Percentiles rank a stretch among this genome's conserved stretches.
phyloP scores from a whole-genome alignment of 1,140 invertebrate species.

The Gonioctena quinquepunctata region DNA sequence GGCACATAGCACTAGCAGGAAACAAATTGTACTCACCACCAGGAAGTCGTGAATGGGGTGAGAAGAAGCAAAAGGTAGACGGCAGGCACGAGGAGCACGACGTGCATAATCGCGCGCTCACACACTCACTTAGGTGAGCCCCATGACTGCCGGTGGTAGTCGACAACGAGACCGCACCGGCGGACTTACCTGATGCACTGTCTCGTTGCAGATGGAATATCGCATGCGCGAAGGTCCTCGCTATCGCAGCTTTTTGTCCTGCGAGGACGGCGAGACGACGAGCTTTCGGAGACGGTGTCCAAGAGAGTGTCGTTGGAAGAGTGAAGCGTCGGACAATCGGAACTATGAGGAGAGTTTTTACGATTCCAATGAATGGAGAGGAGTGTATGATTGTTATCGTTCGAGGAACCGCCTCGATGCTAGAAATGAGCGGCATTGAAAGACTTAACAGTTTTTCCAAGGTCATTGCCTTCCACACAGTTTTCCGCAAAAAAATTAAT shows the following conservation, averaged over 20 bases:
- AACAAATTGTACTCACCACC: slow-evolving; percentile 45
- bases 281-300: background rate
- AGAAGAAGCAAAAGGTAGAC: slow-evolving; percentile 49
- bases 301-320: background rate
- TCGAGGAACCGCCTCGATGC: too few species aligned
- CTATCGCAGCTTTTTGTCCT: background rate
- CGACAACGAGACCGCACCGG: slow-evolving; percentile 9
- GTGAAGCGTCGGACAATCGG: background rate
- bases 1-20: too few species aligned
- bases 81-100: slow-evolving; percentile 43
- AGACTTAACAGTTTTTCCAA: too few species aligned
- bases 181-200: slow-evolving; percentile 4
- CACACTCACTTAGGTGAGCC: slow-evolving; percentile 48
- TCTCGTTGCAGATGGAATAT: background rate
- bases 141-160: slow-evolving; percentile 41
- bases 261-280: background rate
- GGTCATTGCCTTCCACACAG: too few species aligned
- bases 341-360: too few species aligned
- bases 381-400: too few species aligned
- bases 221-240: slow-evolving; percentile 13
- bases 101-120: slow-evolving; percentile 51
- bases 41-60: slow-evolving; percentile 50
- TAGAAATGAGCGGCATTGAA: too few species aligned
- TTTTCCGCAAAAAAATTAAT: too few species aligned
- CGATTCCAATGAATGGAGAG: too few species aligned